phyloP scores from a whole-genome alignment of 2,797 vertebrate species.

The Glyptemys insculpta region DNA sequence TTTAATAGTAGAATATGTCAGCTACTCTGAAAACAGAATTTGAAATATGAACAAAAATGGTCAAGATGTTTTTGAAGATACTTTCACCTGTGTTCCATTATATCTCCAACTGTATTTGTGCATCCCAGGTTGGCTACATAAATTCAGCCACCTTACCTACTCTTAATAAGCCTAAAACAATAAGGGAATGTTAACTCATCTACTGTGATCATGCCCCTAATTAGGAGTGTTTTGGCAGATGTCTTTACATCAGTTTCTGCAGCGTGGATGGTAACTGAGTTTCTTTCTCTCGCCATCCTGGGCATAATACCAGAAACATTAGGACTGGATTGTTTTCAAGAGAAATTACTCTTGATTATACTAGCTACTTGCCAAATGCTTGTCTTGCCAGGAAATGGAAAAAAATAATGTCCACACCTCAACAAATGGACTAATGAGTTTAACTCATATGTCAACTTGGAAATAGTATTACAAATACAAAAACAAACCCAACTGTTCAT shows the following conservation, averaged over 20 bases:
- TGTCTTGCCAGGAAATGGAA: conserved; percentile 22
- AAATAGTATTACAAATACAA: conserved; percentile 34
- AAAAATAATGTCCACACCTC: neutral
- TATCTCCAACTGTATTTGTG: accelerated
- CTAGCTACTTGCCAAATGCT: conserved; percentile 20
- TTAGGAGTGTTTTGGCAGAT: neutral
- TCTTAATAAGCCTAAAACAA: conserved; percentile 35
- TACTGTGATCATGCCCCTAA: neutral
- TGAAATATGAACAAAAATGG: neutral
- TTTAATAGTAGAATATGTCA: neutral
- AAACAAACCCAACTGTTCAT: conserved; percentile 43
- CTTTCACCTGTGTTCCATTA: accelerated
- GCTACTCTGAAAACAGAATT: neutral
- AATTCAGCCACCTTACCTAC: neutral
- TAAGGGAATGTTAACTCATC: neutral
- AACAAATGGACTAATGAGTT: conserved; percentile 45
- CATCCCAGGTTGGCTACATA: neutral
- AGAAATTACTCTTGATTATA: conserved; percentile 50
- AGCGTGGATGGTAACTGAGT: conserved; percentile 13
- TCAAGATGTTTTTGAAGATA: neutral
- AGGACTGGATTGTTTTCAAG: conserved; percentile 45
- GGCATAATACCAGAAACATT: conserved; percentile 11
- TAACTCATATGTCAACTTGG: neutral
- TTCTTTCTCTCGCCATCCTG: neutral
- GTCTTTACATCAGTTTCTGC: conserved; percentile 27